phyloP scores from a whole-genome alignment of 2,113 vertebrate species.

The Puma concolor region DNA sequence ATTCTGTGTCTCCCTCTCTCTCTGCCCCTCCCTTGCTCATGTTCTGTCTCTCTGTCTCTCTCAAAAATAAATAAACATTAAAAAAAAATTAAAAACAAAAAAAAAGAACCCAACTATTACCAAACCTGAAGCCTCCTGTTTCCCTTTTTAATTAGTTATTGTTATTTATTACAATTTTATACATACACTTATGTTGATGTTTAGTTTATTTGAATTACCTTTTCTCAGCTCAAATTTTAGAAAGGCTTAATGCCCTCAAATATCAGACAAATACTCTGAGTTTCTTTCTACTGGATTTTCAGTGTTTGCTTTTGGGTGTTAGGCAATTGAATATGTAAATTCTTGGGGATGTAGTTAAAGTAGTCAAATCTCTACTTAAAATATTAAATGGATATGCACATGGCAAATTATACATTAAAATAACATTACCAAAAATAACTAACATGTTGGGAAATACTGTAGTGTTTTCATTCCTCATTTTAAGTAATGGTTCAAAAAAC shows the following conservation, averaged over 20 bases:
- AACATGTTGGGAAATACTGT: background rate
- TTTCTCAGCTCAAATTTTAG: background rate
- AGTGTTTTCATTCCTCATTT: background rate
- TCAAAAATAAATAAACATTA: no score
- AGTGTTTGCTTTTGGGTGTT: background rate
- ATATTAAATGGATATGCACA: background rate
- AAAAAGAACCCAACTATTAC: background rate
- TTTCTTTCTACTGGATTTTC: background rate
- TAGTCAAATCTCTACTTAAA: background rate
- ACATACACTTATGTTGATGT: background rate
- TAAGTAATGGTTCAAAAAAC: background rate
- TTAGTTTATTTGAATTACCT: background rate
- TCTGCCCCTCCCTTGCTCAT: no score
- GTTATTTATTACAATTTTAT: background rate
- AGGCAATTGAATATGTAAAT: background rate
- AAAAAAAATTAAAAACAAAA: no score
- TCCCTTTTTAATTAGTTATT: background rate
- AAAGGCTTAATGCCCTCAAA: background rate
- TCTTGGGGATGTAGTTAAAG: background rate
- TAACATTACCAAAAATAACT: background rate
- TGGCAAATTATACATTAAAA: background rate
- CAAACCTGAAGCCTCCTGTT: background rate
- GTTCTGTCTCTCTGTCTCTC: no score
- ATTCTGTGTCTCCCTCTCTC: no score
- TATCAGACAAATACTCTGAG: background rate